Evolutionary conservation across 1,140 invertebrate genomes (phyloP).

Genomic region (Melitaea cinxia): DNA sequence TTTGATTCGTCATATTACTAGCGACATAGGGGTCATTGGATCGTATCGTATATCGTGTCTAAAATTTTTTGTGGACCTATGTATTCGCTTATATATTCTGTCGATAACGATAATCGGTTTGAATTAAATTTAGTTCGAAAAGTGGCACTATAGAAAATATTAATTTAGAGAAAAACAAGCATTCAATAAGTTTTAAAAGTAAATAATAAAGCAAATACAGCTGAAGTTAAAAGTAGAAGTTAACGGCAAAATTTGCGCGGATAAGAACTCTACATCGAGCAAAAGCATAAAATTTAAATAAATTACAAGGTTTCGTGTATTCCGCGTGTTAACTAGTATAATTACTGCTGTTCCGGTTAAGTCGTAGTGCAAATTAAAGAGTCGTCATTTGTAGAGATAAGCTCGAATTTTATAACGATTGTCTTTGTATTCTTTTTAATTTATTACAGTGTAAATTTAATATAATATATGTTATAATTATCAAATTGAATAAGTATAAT

Average conservation of each 20-base stretch:
- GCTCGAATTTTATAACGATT: background rate
- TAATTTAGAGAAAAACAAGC: no score
- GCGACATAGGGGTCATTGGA: no score
- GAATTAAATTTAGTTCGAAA: no score
- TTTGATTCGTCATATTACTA: no score
- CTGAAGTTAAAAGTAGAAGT: background rate
- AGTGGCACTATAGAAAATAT: no score
- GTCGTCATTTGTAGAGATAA: background rate
- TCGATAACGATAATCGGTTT: no score
- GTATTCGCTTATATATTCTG: no score
- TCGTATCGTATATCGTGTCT: no score
- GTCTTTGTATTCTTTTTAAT: background rate
- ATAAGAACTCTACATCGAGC: background rate
- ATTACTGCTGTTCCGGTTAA: background rate
- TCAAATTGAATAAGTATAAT: no score
- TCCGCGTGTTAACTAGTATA: slow-evolving; percentile 1
- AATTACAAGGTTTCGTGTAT: slow-evolving; percentile 9
- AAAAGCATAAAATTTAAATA: slow-evolving; percentile 12
- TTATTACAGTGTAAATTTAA: background rate
- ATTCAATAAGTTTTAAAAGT: no score
- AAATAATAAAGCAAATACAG: background rate
- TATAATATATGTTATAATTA: background rate
- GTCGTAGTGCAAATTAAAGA: background rate
- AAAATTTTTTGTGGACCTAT: no score
- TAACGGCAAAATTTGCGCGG: background rate